These are phyloP conservation scores for Pteropus alecto DNA, from an alignment of 2,113 vertebrate genomes.

Conservation along the genomic window DNA sequence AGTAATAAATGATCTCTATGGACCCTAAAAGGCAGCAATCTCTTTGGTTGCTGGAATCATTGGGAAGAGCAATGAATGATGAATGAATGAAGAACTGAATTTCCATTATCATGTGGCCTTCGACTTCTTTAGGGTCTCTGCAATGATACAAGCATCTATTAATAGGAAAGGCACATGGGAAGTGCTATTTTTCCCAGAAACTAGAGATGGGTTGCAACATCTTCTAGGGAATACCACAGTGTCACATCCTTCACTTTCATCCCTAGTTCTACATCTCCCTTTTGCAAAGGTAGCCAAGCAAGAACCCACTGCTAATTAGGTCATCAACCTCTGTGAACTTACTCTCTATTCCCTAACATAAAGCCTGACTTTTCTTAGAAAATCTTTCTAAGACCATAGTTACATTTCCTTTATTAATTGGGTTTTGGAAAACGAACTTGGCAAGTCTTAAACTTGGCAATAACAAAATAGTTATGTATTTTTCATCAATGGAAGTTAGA, in stretches of 20 bases:
- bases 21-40: not conserved
- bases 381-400: slow-evolving; percentile 21
- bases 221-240: not conserved
- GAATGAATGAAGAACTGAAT: not conserved
- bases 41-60: not conserved
- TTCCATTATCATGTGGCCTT: slow-evolving; percentile 9
- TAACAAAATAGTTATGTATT: slow-evolving; percentile 59
- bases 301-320: not conserved
- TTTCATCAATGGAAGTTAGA: slow-evolving; percentile 62
- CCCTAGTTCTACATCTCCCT: not conserved
- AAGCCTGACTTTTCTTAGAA: slow-evolving; percentile 15
- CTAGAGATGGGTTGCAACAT: not conserved
- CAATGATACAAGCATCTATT: not conserved
- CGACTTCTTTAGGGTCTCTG: not conserved
- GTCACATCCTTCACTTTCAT: not conserved
- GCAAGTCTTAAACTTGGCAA: slow-evolving; percentile 50
- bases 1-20: not conserved
- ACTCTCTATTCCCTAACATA: not conserved
- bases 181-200: not conserved
- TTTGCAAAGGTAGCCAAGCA: not conserved
- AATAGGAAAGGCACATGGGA: not conserved
- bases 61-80: not conserved
- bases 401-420: slow-evolving; percentile 46
- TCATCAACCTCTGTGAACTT: not conserved
- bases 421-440: slow-evolving; percentile 66